Evolutionary conservation across 2,888 invertebrate genomes (phyloP), one percentile per base, ranked within the genome.

Genomic region (Drosophila subsilvestris): DNA sequence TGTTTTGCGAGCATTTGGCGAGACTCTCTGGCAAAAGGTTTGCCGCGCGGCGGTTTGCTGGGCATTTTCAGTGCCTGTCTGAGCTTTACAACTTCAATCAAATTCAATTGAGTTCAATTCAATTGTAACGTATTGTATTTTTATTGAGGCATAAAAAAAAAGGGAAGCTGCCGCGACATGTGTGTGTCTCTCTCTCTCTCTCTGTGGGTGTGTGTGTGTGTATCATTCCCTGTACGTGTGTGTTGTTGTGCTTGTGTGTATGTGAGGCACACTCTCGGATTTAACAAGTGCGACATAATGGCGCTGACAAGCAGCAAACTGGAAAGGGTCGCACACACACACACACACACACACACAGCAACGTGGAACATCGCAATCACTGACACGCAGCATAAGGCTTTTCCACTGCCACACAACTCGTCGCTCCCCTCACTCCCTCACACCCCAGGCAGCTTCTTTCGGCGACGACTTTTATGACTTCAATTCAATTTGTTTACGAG

Each of bases 31-130:
- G 9, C 27, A 9, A 27, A 9, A 8, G 2, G 9, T 27, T 1
- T 25, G 25, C 20, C 20, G 20, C 6, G 9, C 27, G 27, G 2
- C 9, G 8, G 27, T 8, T 27, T 9, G 27, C 27, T 27, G 27
- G 27, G 27, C 27, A 27, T 8, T 42, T 37, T 48, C 47, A 54
- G 56, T 61, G 75, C 65, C 74, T 74, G 81, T 73, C 89, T 77
- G 85, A 84, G 84, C 89, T 87, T 88, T 89, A 89, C 79, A 86
- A 82, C 87, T 86, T 86, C 87, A 87, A 86, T 86, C 85, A 87
- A 86, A 86, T 87, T 86, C 87, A 86, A 87, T 86, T 86, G 87
- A 86, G 85, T 85, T 85, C 82, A 85, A 85, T 85, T 85, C 85
- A 86, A 85, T 85, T 85, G 85, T 86, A 86, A 86, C 87, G 87